Evolutionary conservation across 2,113 vertebrate species (phyloP).

Genomic region (Protobothrops flavoviridis): DNA sequence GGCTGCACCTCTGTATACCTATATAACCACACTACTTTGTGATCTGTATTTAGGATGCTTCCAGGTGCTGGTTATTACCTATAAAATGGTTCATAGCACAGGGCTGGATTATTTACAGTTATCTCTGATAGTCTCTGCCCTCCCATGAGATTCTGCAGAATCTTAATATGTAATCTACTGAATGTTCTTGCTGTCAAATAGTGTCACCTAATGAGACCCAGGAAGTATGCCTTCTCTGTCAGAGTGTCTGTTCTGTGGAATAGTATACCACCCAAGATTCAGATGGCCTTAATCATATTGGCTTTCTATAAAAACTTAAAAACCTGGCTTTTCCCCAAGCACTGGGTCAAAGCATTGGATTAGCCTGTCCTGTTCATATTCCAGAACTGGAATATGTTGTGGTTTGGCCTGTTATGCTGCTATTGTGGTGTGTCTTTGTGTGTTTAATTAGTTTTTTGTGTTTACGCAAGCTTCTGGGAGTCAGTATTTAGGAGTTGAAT

Average conservation of each 20-base stretch:
- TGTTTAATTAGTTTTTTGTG: not conserved
- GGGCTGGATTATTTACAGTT: not conserved
- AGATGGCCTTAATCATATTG: not conserved
- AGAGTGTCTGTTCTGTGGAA: not conserved
- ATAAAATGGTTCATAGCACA: not conserved
- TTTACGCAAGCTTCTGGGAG: not conserved
- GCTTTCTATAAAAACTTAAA: not conserved
- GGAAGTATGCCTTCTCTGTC: not conserved
- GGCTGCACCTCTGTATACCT: not conserved
- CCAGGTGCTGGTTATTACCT: not conserved
- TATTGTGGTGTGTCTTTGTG: not conserved
- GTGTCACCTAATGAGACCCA: not conserved
- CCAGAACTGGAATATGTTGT: not conserved
- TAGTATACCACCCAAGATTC: not conserved
- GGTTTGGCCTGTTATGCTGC: not conserved
- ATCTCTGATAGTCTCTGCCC: not conserved
- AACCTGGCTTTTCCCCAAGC: not conserved
- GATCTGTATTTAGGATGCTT: not conserved
- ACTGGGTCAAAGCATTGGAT: not conserved
- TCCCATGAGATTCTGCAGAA: not conserved
- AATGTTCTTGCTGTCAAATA: not conserved
- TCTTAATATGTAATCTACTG: not conserved
- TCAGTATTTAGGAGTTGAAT: not conserved
- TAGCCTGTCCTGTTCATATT: not conserved
- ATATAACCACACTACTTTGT: not conserved